These are phyloP conservation scores for Pteronotus mesoamericanus DNA, from an alignment of 2,797 vertebrate genomes.

Conservation along the genomic window DNA sequence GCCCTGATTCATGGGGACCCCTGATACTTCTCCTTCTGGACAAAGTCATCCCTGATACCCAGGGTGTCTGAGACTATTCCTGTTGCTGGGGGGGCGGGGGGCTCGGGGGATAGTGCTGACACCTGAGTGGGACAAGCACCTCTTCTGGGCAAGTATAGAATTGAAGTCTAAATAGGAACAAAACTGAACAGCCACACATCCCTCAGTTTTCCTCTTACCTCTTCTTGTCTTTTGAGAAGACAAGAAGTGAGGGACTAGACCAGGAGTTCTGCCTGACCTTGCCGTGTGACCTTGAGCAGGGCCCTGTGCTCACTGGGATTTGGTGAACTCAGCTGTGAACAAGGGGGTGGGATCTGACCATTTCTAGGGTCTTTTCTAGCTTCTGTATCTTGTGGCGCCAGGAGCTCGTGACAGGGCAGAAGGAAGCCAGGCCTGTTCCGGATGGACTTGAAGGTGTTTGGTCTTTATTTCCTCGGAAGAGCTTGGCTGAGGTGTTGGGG, in stretches of 20 bases:
- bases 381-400: background rate
- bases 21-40: background rate
- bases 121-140: background rate
- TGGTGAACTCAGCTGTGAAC: background rate
- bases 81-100: background rate
- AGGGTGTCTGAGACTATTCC: background rate
- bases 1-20: background rate
- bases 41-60: background rate
- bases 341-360: background rate
- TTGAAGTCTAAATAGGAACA: background rate
- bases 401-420: background rate
- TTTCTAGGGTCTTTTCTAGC: background rate
- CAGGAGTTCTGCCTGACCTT: background rate
- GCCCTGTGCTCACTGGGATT: background rate
- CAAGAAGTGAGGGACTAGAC: background rate
- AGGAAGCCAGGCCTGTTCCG: slow-evolving; percentile 56
- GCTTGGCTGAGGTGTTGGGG: slow-evolving; percentile 31
- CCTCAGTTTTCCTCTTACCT: background rate
- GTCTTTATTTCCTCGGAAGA: background rate
- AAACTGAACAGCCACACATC: background rate
- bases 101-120: background rate
- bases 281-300: background rate
- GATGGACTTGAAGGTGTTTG: slow-evolving; percentile 48
- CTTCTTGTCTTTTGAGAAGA: background rate
- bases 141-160: background rate